phyloP scores from a whole-genome alignment of 2,113 vertebrate species.

The Xenopus tropicalis region DNA sequence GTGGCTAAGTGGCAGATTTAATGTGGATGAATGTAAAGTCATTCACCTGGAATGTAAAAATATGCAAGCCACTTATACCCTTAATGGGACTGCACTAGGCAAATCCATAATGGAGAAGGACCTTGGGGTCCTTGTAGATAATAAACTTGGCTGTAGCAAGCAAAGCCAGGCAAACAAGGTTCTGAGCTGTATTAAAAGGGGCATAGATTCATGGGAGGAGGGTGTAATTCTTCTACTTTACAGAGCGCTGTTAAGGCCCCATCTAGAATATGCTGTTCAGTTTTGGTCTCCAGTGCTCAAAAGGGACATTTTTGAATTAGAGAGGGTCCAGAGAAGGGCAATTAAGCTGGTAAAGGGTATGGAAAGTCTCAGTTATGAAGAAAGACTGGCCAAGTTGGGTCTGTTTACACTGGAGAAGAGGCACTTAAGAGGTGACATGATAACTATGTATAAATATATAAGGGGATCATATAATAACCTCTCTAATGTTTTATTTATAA shows the following conservation, averaged over 20 bases:
- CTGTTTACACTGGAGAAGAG: constrained; percentile 1
- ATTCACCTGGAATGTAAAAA: constrained; percentile 25
- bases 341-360: neutral
- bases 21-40: constrained; percentile 30
- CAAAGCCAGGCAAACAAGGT: constrained; percentile 21
- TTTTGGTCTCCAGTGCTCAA: neutral
- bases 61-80: constrained; percentile 26
- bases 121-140: constrained; percentile 19
- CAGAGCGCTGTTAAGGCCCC: constrained; percentile 16
- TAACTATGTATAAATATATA: constrained; percentile 6
- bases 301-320: neutral
- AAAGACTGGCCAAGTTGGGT: neutral
- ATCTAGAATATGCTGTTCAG: constrained; percentile 19
- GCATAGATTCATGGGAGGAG: constrained; percentile 21
- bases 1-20: constrained; percentile 15
- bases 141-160: constrained; percentile 26
- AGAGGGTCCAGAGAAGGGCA: neutral
- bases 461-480: too few relatives aligned
- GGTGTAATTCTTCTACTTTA: constrained; percentile 17
- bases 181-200: neutral
- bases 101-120: constrained; percentile 30
- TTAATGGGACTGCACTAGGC: constrained; percentile 31
- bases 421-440: too few relatives aligned
- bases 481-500: too few relatives aligned
- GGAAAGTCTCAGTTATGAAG: neutral